These are phyloP conservation scores for Solea solea DNA, from an alignment of 2,113 vertebrate species.

Conservation along the genomic window DNA sequence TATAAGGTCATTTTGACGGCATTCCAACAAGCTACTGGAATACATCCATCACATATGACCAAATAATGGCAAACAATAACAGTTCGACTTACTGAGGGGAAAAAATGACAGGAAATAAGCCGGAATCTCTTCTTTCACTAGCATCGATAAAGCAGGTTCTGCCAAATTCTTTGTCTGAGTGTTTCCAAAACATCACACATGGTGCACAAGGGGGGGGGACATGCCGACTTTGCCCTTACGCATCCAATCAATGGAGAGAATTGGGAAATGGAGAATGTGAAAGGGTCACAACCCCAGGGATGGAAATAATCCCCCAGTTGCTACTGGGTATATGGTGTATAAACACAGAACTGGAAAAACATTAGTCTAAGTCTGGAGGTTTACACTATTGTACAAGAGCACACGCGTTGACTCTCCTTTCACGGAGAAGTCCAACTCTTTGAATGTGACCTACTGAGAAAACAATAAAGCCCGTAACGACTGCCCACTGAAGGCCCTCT, in stretches of 20 bases:
- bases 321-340: slow-evolving; percentile 72
- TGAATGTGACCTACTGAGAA: slow-evolving; percentile 9
- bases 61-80: background rate
- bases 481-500: slow-evolving; percentile 12
- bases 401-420: slow-evolving; percentile 35
- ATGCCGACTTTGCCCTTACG: slow-evolving; percentile 51
- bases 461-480: background rate
- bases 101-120: too few species aligned
- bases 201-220: slow-evolving; percentile 2
- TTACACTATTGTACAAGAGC: slow-evolving; percentile 56
- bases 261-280: slow-evolving; percentile 66
- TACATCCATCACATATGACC: background rate
- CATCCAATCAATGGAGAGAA: slow-evolving; percentile 68
- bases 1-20: slow-evolving; percentile 37
- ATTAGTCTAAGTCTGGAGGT: slow-evolving; percentile 69
- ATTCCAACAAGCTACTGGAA: slow-evolving; percentile 18
- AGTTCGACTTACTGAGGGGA: too few species aligned
- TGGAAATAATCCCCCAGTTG: slow-evolving; percentile 68
- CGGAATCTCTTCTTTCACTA: background rate
- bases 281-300: slow-evolving; percentile 67
- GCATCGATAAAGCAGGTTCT: slow-evolving; percentile 19
- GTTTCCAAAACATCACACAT: slow-evolving; percentile 67
- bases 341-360: slow-evolving; percentile 74
- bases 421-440: slow-evolving; percentile 26
- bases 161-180: slow-evolving; percentile 56